Evolutionary conservation across 2,888 invertebrate species (phyloP).

Genomic region (Ellobium chinense): DNA sequence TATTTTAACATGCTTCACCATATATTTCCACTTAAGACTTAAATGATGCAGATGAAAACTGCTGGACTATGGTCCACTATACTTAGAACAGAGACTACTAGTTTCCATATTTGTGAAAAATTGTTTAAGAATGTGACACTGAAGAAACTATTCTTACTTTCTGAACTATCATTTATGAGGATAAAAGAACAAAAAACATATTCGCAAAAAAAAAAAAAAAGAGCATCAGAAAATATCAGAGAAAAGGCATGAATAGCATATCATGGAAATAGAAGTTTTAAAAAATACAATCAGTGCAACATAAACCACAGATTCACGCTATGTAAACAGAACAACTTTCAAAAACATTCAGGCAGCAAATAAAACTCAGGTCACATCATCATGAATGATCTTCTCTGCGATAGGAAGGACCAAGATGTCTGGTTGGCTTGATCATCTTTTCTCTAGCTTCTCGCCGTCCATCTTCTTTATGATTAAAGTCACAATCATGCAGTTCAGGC

Average conservation of each 20-base stretch:
- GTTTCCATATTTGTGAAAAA: too few species aligned
- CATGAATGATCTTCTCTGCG: constrained; percentile 70
- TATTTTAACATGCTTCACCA: too few species aligned
- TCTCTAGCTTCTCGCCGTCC: constrained; percentile 75
- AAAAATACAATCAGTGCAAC: neutral
- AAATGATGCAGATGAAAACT: too few species aligned
- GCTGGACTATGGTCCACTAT: too few species aligned
- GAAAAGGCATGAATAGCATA: neutral
- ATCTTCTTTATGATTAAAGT: constrained; percentile 77
- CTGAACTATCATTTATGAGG: neutral
- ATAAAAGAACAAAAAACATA: neutral
- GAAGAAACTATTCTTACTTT: neutral
- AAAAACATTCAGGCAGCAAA: constrained; percentile 23
- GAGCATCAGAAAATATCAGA: neutral
- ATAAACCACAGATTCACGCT: neutral
- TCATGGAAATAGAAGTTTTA: neutral
- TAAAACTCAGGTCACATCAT: constrained; percentile 39
- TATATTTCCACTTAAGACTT: too few species aligned
- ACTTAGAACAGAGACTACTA: too few species aligned
- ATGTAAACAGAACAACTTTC: neutral
- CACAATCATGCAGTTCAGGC: constrained; percentile 77
- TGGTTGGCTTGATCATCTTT: constrained; percentile 77
- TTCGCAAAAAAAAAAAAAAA: neutral
- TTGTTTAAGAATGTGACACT: too few species aligned
- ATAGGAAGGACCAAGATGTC: constrained; percentile 76